These are phyloP conservation scores for Lycodopsis pacificus DNA, from an alignment of 2,797 vertebrate genomes.

Conservation along the genomic window DNA sequence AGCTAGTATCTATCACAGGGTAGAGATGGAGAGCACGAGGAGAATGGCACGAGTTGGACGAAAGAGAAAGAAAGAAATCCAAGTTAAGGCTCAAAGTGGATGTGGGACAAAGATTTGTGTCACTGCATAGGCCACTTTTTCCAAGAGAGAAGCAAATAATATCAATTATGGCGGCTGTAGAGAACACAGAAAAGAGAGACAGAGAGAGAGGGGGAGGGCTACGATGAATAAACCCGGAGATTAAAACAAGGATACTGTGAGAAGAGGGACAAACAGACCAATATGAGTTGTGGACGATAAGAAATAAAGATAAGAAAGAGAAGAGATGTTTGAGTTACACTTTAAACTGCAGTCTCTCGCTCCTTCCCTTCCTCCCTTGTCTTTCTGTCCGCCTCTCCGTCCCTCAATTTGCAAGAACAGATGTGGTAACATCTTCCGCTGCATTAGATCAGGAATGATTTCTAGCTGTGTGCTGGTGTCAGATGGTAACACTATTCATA, in stretches of 20 bases:
- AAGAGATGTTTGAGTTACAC: slow-evolving; percentile 1
- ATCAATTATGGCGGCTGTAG: slow-evolving; percentile 19
- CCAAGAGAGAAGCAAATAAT: slow-evolving; percentile 37
- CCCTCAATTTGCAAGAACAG: slow-evolving; percentile 47
- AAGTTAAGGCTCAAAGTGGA: slow-evolving; percentile 3
- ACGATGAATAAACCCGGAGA: slow-evolving; percentile 10
- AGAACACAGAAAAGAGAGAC: slow-evolving; percentile 8
- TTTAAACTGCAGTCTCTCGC: slow-evolving; percentile 17
- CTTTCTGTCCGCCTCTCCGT: slow-evolving; percentile 6
- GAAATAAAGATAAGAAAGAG: slow-evolving; percentile 14
- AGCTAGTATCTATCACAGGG: slow-evolving; percentile 56
- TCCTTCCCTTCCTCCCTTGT: slow-evolving; percentile 20
- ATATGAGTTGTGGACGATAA: slow-evolving; percentile 3
- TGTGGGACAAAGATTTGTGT: not conserved
- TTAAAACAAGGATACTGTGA: not conserved
- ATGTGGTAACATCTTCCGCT: slow-evolving; percentile 63
- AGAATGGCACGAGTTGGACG: not conserved
- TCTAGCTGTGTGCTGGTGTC: slow-evolving; percentile 36
- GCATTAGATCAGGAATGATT: slow-evolving; percentile 65
- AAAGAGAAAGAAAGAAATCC: slow-evolving; percentile 4
- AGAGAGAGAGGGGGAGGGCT: slow-evolving; percentile 11
- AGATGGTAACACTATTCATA: slow-evolving; percentile 65
- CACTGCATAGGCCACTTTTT: slow-evolving; percentile 23
- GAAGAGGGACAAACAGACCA: slow-evolving; percentile 7
- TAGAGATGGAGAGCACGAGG: not conserved